Percentiles rank a stretch among this genome's conserved stretches.
Conservation (phyloP, 2,113 vertebrate species). For the Chroicocephalus ridibundus region DNA sequence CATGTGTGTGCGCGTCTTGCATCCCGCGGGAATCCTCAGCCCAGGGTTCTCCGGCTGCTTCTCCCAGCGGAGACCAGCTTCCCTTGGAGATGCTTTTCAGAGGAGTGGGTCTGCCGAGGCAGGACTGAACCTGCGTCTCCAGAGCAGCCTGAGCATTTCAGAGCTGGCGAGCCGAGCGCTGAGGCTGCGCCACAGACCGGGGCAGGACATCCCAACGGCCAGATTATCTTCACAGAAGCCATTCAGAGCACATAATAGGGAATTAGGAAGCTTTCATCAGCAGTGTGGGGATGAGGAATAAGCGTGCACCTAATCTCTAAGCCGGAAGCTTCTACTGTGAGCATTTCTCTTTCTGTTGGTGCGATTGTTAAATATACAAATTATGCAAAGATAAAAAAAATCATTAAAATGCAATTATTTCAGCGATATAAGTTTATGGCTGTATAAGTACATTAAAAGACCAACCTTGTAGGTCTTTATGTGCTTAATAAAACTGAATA, state of each 20-base stretch:
- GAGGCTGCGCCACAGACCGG: neutral
- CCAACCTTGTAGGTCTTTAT: constrained; percentile 61
- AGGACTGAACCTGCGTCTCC: neutral
- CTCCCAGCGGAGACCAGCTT: neutral
- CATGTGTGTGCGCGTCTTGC: rapidly evolving
- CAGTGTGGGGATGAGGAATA: neutral
- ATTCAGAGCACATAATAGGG: neutral
- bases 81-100: neutral
- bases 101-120: neutral
- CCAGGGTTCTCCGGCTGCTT: neutral
- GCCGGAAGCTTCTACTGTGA: neutral
- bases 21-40: neutral
- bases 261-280: neutral
- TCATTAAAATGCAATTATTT: constrained; percentile 74
- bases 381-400: constrained; percentile 66
- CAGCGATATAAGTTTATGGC: constrained; percentile 65
- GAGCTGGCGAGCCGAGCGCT: neutral
- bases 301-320: neutral
- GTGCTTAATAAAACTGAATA: constrained; percentile 71
- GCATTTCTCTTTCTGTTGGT: neutral
- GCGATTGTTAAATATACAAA: constrained; percentile 65
- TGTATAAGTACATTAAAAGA: constrained; percentile 64
- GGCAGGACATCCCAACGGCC: neutral
- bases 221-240: neutral
- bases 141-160: neutral